Base-by-base conservation (phyloP, 1,140 invertebrate genomes). In the Scylla paramamosain region DNA sequence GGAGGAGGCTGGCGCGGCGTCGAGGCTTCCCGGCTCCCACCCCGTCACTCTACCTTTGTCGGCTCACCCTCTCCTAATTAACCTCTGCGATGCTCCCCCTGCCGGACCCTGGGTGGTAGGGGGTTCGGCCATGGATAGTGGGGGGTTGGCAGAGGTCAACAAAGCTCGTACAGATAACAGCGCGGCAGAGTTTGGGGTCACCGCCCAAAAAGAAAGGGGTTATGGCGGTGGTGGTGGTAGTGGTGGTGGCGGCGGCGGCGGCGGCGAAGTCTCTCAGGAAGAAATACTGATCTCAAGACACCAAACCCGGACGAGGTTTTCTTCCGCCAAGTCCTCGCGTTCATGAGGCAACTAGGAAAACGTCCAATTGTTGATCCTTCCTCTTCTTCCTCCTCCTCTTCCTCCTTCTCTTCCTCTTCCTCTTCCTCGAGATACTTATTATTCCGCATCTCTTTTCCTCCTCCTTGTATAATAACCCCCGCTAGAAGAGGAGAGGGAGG, bases 31-130 rank as follows among this genome's bases (percentile, higher is more conserved):
- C 25, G 48, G 25, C 90, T 31, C 52, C 48, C 48, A 25, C 12
- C 90, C 28, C 91, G 92, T 93, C 92, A 46, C 82, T 48, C 25
- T 29, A 52, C 92, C 92, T 93, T 92, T 92, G 91, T 92, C 91
- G 77, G 52, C 92, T 45, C 83, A 86, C 77, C 92, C 45, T 52
- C 83, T 48, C 83, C 92, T 93, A 93, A 93, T 93, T 93, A 86
- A 93, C 92, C 84, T 48, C 32, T 39, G 77, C 83, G 32, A 45
- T 32, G 16, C 77, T 77, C 39, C 31, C 52, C 90, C n/a, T 32
- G 91, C 52, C 32, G 52, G 28, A 29, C 31, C 52, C 12, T 59
- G 52, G 52, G 12, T 59, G 52, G 52, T 59, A 20, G 52, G 52
- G 52, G 10, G 10, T 12, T 39, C 39, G 39, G 39, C 39, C 39